Conservation (phyloP, 2,113 vertebrate genomes). For the Elanoides forficatus region DNA sequence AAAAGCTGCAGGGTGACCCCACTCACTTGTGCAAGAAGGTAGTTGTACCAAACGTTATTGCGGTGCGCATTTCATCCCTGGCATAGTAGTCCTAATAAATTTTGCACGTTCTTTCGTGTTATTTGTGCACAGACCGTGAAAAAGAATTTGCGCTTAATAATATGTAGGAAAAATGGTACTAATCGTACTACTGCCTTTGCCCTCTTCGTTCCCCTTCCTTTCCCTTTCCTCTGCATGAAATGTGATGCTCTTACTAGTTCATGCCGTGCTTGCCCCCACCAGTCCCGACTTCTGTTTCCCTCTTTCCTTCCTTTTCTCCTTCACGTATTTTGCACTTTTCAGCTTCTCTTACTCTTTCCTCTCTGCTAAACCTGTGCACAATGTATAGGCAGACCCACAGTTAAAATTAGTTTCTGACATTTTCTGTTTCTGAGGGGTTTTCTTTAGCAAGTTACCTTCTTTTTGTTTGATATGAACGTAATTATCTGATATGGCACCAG, state of each 20-base stretch:
- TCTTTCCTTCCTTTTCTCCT: constrained; percentile 11
- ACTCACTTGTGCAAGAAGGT: not conserved
- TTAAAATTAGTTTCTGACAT: constrained; percentile 16
- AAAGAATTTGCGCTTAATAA: not conserved
- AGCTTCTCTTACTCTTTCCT: not conserved
- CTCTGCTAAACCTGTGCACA: not conserved
- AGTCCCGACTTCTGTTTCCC: not conserved
- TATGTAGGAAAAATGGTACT: not conserved
- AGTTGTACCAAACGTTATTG: rapidly evolving
- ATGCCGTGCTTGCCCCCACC: not conserved
- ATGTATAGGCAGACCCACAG: not conserved
- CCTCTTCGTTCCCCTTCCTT: not conserved
- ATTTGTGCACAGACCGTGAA: not conserved
- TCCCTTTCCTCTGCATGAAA: not conserved
- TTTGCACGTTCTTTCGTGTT: rapidly evolving
- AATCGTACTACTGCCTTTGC: not conserved
- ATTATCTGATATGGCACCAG: not conserved
- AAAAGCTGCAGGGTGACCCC: not conserved
- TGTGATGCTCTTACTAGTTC: not conserved
- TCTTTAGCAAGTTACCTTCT: not conserved
- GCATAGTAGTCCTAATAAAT: not conserved
- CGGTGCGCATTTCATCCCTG: not conserved
- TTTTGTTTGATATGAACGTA: not conserved
- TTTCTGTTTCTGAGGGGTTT: not conserved
- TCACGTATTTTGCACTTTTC: not conserved